Evolutionary conservation across 2,797 vertebrate species (phyloP), one percentile per base, ranked within the genome.

Genomic region (Sebastes variabilis): DNA sequence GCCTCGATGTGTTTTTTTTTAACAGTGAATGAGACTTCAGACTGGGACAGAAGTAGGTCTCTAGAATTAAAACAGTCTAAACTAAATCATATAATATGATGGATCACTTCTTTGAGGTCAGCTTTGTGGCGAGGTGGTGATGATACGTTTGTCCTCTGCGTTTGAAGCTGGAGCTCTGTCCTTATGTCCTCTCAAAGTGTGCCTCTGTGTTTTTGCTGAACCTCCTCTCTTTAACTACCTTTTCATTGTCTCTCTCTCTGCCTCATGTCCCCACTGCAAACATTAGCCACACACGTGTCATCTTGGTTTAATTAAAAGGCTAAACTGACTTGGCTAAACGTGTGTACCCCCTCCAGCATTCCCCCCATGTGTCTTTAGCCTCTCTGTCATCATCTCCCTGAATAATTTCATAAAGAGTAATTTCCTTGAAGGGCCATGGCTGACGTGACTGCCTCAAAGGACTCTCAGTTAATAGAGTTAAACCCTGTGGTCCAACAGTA

Each of bases 391-490:
- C 32, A 24, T 73, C 85, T 78, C 87, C 66, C 55, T 60, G 55
- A 80, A 82, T 75, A 18, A 74, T 75, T 82, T 75, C 29, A 72
- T 59, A 60, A 74, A 79, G 64, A 42, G 79, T 88, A 5, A 12
- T 89, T 85, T 82, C 64, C 77, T 81, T 68, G 58, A 75, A 79
- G 76, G 77, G 77, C 77, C 77, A 71, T 59, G 76, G 66, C 77
- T 80, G 81, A 81, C 66, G 62, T 73, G 71, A 83, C 75, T 55
- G 74, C 66, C 71, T 88, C 72, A 70, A 88, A 92, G 84, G 78
- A 62, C 84, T 58, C 46, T 68, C 72, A 76, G 85, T 93, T 89
- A 91, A 91, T 92, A 76, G 90, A 89, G 81, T 88, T 82, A 89
- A 89, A 87, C 60, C 49, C 32, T 66, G 49, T 52, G 60, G 83